Evolutionary conservation across 1,140 invertebrate species (phyloP).

Genomic region (Drosophila kurseongensis): DNA sequence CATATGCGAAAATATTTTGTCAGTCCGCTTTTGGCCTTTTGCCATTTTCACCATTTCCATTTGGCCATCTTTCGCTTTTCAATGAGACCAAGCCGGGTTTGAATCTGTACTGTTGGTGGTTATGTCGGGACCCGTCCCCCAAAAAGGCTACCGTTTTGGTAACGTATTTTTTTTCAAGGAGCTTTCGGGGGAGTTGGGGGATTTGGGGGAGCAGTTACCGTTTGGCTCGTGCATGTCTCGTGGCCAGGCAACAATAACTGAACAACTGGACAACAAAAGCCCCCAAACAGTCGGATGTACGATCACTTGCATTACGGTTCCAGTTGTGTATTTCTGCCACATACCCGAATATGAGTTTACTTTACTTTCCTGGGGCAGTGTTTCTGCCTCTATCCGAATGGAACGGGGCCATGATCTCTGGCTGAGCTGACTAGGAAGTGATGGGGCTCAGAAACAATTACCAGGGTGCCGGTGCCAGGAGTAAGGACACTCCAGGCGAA

Average conservation of each 20-base stretch:
- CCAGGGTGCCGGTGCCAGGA: slow-evolving; percentile 32
- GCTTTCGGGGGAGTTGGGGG: not conserved
- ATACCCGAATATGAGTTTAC: slow-evolving; percentile 33
- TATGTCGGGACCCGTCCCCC: slow-evolving; percentile 35
- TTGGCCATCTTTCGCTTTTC: slow-evolving; percentile 73
- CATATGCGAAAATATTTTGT: slow-evolving; percentile 79
- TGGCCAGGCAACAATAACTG: slow-evolving; percentile 59
- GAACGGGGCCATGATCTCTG: slow-evolving; percentile 53
- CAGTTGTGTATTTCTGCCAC: slow-evolving; percentile 33
- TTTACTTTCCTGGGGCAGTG: slow-evolving; percentile 47
- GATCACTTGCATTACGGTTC: slow-evolving; percentile 51
- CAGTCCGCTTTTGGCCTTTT: slow-evolving; percentile 73
- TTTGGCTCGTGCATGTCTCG: slow-evolving; percentile 63
- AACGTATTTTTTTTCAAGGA: slow-evolving; percentile 7
- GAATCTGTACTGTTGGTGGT: slow-evolving; percentile 54
- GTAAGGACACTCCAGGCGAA: slow-evolving; percentile 35
- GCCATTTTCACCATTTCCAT: slow-evolving; percentile 77
- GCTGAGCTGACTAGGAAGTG: slow-evolving; percentile 30
- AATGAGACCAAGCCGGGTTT: slow-evolving; percentile 37
- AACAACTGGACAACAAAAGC: slow-evolving; percentile 56
- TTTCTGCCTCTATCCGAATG: slow-evolving; percentile 12
- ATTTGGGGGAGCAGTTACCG: slow-evolving; percentile 17
- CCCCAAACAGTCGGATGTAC: slow-evolving; percentile 43
- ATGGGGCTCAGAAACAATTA: slow-evolving; percentile 22
- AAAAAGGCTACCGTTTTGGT: slow-evolving; percentile 71